A percentile compares a stretch with the other conserved stretches of the same genome.
Evolutionary conservation across 1,140 invertebrate genomes (phyloP).

Genomic region (Pseudomyrmex flavicornis): DNA sequence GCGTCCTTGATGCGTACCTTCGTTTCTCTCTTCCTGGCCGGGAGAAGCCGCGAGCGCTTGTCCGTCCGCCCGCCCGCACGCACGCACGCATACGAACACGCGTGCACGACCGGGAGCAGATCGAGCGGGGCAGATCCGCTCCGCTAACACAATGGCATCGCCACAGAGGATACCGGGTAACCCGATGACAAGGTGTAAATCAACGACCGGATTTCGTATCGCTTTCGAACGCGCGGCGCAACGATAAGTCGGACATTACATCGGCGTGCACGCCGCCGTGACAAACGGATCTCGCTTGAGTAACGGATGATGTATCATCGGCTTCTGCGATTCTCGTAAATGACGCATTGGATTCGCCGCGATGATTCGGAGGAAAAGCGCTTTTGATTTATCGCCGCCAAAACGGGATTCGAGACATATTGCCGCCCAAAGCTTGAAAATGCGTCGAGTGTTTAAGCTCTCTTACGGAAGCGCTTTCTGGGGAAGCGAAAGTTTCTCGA

Average conservation of each 20-base stretch:
- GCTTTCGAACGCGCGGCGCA: constrained; percentile 57
- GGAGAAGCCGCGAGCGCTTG: neutral
- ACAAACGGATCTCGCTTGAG: constrained; percentile 60
- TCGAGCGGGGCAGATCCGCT: neutral
- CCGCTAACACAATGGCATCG: constrained; percentile 46
- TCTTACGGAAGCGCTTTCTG: no score
- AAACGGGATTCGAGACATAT: neutral
- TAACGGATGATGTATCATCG: constrained; percentile 49
- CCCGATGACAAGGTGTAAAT: constrained; percentile 73
- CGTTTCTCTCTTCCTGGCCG: constrained; percentile 51
- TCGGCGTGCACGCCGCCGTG: constrained; percentile 37
- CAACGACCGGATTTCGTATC: constrained; percentile 63
- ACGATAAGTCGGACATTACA: constrained; percentile 68
- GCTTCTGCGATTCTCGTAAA: constrained; percentile 45
- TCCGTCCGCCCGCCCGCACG: neutral
- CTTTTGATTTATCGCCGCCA: constrained; percentile 45
- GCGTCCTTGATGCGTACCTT: constrained; percentile 63
- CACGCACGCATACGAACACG: neutral
- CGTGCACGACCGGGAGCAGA: constrained; percentile 2
- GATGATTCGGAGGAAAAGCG: constrained; percentile 23
- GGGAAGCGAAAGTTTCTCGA: no score
- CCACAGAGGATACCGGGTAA: constrained; percentile 59
- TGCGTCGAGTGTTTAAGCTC: no score
- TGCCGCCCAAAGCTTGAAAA: neutral
- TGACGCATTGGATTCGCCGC: constrained; percentile 51